These are phyloP conservation scores for Brachypteracias leptosomus DNA, from an alignment of 2,113 vertebrate species.

Conservation along the genomic window DNA sequence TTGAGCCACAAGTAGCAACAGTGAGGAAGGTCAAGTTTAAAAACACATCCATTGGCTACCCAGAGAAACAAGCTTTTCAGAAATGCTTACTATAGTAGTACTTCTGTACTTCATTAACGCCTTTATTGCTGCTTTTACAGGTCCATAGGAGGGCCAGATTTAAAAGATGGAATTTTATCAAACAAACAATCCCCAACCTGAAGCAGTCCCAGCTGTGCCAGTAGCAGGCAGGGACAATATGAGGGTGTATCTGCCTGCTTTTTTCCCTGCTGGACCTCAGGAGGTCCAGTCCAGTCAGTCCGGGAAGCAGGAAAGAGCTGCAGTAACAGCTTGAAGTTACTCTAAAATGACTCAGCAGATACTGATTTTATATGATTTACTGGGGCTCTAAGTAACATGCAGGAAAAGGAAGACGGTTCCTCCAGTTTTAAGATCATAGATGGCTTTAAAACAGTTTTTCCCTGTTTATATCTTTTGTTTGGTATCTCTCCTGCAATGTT, in stretches of 20 bases:
- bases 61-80: neutral
- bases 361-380: neutral
- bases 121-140: neutral
- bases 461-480: neutral
- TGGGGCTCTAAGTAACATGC: neutral
- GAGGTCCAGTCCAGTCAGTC: fast-evolving
- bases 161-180: neutral
- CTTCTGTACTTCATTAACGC: neutral
- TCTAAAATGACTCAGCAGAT: neutral
- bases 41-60: neutral
- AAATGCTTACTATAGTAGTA: neutral
- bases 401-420: neutral
- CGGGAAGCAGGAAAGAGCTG: neutral
- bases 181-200: neutral
- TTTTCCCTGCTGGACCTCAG: neutral
- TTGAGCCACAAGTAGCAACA: neutral
- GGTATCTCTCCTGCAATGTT: neutral
- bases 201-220: neutral
- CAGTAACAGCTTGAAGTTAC: neutral
- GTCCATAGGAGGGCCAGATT: neutral
- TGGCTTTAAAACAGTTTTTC: neutral
- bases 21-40: neutral
- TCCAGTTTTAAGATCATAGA: neutral
- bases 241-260: neutral
- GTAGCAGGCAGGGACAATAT: neutral